Conservation (phyloP, 2,797 vertebrate genomes). For the Erithacus rubecula region DNA sequence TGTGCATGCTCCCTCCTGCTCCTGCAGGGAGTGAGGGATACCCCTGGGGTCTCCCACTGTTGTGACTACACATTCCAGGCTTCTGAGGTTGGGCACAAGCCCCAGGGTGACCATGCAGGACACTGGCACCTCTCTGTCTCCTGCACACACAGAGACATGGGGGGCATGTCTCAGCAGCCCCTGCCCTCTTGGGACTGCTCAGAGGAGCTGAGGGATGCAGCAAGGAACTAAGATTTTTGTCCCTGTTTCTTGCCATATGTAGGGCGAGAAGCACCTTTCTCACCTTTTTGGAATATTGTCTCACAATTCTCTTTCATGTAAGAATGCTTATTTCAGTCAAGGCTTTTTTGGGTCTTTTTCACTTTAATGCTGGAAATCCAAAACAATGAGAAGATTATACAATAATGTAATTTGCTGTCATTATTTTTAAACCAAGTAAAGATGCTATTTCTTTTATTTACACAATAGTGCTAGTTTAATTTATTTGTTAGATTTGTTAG, state of each 20-base stretch:
- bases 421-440: background rate
- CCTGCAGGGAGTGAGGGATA: background rate
- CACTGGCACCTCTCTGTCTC: accelerated
- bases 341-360: background rate
- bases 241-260: background rate
- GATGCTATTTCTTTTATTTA: background rate
- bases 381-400: background rate
- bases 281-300: background rate
- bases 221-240: background rate
- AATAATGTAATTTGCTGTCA: background rate
- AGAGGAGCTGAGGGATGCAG: background rate
- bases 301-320: background rate
- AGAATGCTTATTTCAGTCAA: background rate
- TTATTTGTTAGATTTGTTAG: background rate
- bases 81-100: background rate
- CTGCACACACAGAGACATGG: accelerated
- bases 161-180: background rate
- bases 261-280: background rate
- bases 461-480: background rate
- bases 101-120: background rate
- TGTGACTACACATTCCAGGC: background rate
- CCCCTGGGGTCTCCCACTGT: background rate
- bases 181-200: background rate
- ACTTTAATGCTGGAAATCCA: background rate
- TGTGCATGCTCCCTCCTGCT: background rate